Conservation (phyloP, 2,113 vertebrate species). For the Ctenomys sociabilis region DNA sequence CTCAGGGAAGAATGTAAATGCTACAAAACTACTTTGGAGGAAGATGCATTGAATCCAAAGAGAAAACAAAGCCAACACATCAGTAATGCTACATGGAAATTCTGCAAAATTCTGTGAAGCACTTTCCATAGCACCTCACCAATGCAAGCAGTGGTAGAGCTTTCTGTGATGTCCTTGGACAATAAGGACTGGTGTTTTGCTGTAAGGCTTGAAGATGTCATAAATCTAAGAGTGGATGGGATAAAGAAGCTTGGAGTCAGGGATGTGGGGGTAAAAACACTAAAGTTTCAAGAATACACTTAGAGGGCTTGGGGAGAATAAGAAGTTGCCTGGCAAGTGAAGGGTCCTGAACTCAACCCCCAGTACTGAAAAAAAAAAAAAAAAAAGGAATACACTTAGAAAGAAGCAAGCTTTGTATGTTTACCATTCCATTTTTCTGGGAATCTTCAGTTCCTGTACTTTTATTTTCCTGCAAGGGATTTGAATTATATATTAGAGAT, state of each 20-base stretch:
- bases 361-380: no score
- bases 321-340: no score
- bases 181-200: neutral
- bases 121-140: neutral
- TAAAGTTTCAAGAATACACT: neutral
- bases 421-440: neutral
- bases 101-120: neutral
- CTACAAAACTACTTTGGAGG: neutral
- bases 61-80: neutral
- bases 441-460: neutral
- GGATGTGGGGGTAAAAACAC: neutral
- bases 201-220: neutral
- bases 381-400: neutral
- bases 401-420: neutral
- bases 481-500: neutral
- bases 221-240: neutral
- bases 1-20: neutral
- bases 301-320: no score
- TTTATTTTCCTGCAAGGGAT: neutral
- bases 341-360: no score
- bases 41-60: conserved; percentile 28
- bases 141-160: neutral
- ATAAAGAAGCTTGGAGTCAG: neutral
- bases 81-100: neutral
- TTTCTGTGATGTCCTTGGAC: neutral